Base-by-base conservation (phyloP, 2,888 invertebrate genomes). In the Cantharis rustica region DNA sequence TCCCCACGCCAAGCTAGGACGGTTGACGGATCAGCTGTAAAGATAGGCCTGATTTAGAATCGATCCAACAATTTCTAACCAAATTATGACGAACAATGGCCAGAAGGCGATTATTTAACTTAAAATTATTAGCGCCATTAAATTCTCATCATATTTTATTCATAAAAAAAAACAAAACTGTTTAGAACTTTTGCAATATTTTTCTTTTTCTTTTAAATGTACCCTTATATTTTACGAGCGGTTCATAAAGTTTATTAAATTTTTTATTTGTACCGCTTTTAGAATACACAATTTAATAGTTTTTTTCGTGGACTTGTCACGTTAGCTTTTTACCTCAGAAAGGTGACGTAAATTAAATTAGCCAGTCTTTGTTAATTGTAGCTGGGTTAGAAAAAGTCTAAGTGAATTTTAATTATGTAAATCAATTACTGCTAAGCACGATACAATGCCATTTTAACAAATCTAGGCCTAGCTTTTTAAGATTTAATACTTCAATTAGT, bases 191-290 rank as follows among this genome's bases (percentile, higher is more conserved):
- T 74, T 61, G 70, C 72, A 71, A 74, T 72, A 76, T 70, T 79
- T 75, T 79, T 77, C 69, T 71, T 61, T 77, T 80, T 78, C 78
- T 81, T 80, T 47, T 47, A 80, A 77, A 78, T 70, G 78, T 74
- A 71, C 75, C 72, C 79, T 79, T 79, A 75, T 80, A 81, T 80
- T 81, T 81, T 81, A 81, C 76, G 77, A 71, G 68, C 64, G 68
- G 69, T 72, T 72, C 79, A 79, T 81, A 79, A 80, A 81, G 78
- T 78, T 81, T 81, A 79, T 79, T 79, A 81, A 79, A 78, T 81
- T 79, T 79, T 79, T 68, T 68, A 31, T 69, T 72, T 72, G 72
- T 72, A 72, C 66, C 72, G 66, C 72, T 72, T 72, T 17, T 47
- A 66, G 72, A 72, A 72, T 66, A 66, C 66, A 72, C 72, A 26